Base-by-base conservation (phyloP, 2,888 invertebrate genomes). In the Ophion costatus region DNA sequence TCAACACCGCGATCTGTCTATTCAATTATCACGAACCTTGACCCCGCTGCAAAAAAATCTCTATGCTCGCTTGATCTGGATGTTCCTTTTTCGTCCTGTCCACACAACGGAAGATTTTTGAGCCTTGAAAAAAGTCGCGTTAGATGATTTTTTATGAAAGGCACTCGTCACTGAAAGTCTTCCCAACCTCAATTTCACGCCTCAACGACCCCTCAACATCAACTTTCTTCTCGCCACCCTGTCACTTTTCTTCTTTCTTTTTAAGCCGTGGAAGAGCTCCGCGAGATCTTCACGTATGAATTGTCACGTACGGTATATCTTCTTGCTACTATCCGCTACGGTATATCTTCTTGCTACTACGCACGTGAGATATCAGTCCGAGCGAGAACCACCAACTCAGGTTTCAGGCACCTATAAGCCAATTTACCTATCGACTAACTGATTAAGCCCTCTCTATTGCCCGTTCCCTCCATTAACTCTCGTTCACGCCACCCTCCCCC, bases 381-480 rank as follows among this genome's bases (percentile, higher is more conserved):
- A 88, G 89, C 89, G 89, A 51, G 51, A 89, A 91, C 90, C 91
- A 91, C 90, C 90, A 51, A 51, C 91, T 90, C 88, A 88, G 74
- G 89, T 89, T 80, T 73, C 80, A 91, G 91, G 88, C 90, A 91
- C 88, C 91, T 92, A 89, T 93, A 93, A 93, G 93, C 93, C 93
- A 93, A 93, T 93, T 93, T 93, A 92, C 90, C 91, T 93, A 93
- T 93, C 93, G 93, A 93, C 93, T 91, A 93, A 92, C 93, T 93
- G 93, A 93, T 93, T 93, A 93, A 93, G 92, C 92, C 90, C 92
- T 82, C 85, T 83, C 83, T 80, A 85, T 82, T 75, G 69, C 59
- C 77, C 66, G 51, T 78, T 66, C 79, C 79, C 82, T 63, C 71
- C 74, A 63, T 73, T 71, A 17, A 56, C 66, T 77, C 73, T 66